Conservation (phyloP, 2,888 invertebrate species). For the Drosophila testacea region DNA sequence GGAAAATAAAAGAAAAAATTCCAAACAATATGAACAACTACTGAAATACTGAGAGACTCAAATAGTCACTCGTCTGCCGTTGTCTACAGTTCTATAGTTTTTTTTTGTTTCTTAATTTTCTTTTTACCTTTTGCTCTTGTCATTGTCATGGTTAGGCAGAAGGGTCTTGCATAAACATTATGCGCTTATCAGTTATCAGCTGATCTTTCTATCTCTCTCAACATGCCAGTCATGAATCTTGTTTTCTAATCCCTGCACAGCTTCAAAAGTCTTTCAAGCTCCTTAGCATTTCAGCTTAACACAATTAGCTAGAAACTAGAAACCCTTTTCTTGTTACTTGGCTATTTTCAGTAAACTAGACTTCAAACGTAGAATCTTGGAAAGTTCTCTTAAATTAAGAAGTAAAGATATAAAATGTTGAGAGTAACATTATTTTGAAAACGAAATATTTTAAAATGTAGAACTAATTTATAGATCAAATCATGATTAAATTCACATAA, state of each 20-base stretch:
- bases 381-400: background rate
- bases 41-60: slow-evolving; percentile 28
- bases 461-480: too few species aligned
- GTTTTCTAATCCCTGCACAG: slow-evolving; percentile 25
- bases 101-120: background rate
- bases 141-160: slow-evolving; percentile 51
- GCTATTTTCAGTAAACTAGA: slow-evolving; percentile 11
- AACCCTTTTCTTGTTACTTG: slow-evolving; percentile 11
- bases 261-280: slow-evolving; percentile 24
- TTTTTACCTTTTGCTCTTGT: slow-evolving; percentile 52
- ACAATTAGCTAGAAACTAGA: slow-evolving; percentile 46
- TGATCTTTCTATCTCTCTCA: slow-evolving; percentile 54
- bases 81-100: slow-evolving; percentile 34
- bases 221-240: slow-evolving; percentile 40
- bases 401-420: background rate
- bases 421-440: too few species aligned
- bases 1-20: slow-evolving; percentile 37
- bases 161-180: slow-evolving; percentile 46
- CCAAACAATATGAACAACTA: slow-evolving; percentile 49
- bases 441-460: too few species aligned
- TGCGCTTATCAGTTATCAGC: slow-evolving; percentile 65
- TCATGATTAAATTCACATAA: too few species aligned
- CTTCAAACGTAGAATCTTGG: background rate
- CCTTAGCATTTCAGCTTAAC: slow-evolving; percentile 36
- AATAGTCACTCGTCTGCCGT: slow-evolving; percentile 31